Base-by-base conservation (phyloP, 2,113 vertebrate species). In the Toxostoma redivivum region DNA sequence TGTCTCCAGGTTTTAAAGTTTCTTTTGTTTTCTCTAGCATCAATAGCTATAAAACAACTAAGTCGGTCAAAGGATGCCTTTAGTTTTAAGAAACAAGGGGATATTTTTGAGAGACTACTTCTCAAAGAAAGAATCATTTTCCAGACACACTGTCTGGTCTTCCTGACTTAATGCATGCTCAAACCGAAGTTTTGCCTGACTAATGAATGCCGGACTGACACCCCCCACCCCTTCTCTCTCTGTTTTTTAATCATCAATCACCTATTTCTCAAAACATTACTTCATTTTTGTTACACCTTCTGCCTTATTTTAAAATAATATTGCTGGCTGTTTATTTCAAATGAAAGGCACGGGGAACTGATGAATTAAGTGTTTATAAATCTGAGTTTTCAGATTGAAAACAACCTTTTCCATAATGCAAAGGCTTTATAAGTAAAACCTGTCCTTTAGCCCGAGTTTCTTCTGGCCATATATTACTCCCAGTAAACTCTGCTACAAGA, bases 1-100 rank as follows among this genome's bases (percentile, higher is more conserved):
- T 97, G 96, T 96, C 97, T 96, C 95, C 86, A 93, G 92, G 92
- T 97, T 97, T 97, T 93, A 97, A 98, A 97, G 96, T 98, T 97
- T 97, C 96, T 97, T 98, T 97, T 96, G 94, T 97, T 97, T 94
- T 71, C 94, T 81, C 76, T 69, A 88, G 53, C 45, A 92, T 95
- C 96, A 96, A 93, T 79, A 94, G 84, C 79, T 66, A 82, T 60
- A 95, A 93, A 97, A 97, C 82, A 95, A 95, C 83, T 47, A 89
- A 91, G 83, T 73, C 47, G 27, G n/a, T 96, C 73, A 96, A 87
- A 84, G 79, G 85, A 91, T 91, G 93, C 86, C 69, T 94, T 89
- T 50, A 89, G 80, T 95, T 97, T 96, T 94, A 92, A 89, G 86
- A 97, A 97, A 65, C 67, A 35, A 74, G 82, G 91, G 82, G 96